Evolutionary conservation across 1,140 invertebrate species (phyloP).

Genomic region (Doryteuthis pealeii): DNA sequence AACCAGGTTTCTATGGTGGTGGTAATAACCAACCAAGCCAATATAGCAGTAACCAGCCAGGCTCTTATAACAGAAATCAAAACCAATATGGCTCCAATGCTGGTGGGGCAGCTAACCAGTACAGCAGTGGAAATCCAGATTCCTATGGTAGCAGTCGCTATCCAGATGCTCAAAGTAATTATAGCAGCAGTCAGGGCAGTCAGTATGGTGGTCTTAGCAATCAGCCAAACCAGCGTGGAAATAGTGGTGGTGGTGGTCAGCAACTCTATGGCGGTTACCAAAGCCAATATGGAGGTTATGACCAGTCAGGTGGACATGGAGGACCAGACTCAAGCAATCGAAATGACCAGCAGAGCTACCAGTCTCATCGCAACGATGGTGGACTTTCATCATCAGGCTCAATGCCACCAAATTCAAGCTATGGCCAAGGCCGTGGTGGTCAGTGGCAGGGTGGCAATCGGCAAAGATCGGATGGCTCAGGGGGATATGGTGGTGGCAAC

Average conservation of each 20-base stretch:
- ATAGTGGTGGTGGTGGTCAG: slow-evolving; percentile 1
- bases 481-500: neutral
- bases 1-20: neutral
- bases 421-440: neutral
- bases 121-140: neutral
- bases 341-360: neutral
- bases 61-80: neutral
- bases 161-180: too few relatives aligned
- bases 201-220: neutral
- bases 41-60: neutral
- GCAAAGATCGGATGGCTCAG: slow-evolving; percentile 17
- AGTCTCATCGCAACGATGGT: neutral
- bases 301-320: neutral
- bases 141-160: neutral
- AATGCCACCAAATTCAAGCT: neutral
- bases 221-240: neutral
- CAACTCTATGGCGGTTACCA: neutral
- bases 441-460: slow-evolving; percentile 15
- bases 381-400: neutral
- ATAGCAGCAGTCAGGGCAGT: too few relatives aligned
- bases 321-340: neutral
- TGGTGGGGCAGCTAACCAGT: neutral
- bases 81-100: neutral
- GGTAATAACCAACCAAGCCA: neutral
- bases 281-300: slow-evolving; percentile 10